phyloP scores from a whole-genome alignment of 2,113 vertebrate species.

The Puma concolor region DNA sequence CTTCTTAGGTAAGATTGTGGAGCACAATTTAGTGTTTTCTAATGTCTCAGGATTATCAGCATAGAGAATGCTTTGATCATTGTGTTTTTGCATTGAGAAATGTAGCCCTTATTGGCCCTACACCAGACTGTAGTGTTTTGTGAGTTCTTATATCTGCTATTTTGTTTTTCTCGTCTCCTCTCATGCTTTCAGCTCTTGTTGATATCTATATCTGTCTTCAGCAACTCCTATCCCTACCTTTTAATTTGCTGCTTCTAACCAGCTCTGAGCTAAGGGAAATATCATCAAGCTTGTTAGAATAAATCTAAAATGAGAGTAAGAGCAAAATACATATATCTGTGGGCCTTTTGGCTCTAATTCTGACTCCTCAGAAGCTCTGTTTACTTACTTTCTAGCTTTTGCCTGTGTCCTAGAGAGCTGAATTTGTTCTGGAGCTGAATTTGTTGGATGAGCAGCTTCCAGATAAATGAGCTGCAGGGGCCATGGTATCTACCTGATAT shows the following conservation, averaged over 20 bases:
- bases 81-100: slow-evolving; percentile 24
- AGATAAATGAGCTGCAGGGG: neutral
- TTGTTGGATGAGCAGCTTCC: neutral
- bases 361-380: neutral
- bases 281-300: slow-evolving; percentile 44
- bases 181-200: slow-evolving; percentile 32
- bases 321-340: neutral
- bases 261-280: neutral
- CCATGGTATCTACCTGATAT: neutral
- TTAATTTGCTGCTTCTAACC: slow-evolving; percentile 61
- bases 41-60: neutral
- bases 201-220: slow-evolving; percentile 37
- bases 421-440: slow-evolving; percentile 28
- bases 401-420: neutral
- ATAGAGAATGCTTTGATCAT: neutral
- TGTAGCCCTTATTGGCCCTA: neutral
- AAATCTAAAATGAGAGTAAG: slow-evolving; percentile 32
- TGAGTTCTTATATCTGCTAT: slow-evolving; percentile 14
- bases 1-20: slow-evolving; percentile 19
- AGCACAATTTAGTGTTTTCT: slow-evolving; percentile 18
- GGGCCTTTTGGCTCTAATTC: neutral
- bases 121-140: slow-evolving; percentile 16
- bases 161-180: slow-evolving; percentile 45
- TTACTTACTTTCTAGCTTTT: slow-evolving; percentile 45
- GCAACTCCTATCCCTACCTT: neutral